Evolutionary conservation across 2,888 invertebrate species (phyloP).

Genomic region (Allygus modestus): DNA sequence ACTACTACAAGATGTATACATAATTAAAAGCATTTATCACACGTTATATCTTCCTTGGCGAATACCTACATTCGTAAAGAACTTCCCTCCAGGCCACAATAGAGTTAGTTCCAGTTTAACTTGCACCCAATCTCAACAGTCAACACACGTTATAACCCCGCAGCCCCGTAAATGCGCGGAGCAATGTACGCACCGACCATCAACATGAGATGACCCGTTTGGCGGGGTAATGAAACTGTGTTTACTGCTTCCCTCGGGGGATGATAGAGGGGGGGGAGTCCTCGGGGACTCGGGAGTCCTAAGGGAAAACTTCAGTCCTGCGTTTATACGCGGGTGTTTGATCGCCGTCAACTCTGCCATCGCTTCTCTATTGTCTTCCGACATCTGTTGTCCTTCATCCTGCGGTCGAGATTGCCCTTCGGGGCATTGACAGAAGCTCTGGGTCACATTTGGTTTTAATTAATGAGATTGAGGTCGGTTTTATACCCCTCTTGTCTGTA

Average conservation of each 20-base stretch:
- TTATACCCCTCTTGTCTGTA: not conserved
- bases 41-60: too few species aligned
- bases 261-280: not conserved
- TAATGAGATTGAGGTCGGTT: not conserved
- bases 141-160: too few species aligned
- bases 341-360: not conserved
- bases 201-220: constrained; percentile 13
- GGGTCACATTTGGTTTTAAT: constrained; percentile 19
- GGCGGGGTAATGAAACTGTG: constrained; percentile 25
- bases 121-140: too few species aligned
- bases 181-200: not conserved
- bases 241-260: constrained; percentile 21
- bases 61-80: too few species aligned
- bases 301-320: not conserved
- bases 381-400: constrained; percentile 30
- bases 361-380: not conserved
- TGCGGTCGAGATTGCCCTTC: not conserved
- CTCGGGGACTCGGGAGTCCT: not conserved
- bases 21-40: too few species aligned
- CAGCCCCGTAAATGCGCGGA: not conserved
- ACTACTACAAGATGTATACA: too few species aligned
- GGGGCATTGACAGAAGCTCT: constrained; percentile 17
- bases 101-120: too few species aligned
- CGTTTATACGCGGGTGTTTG: constrained; percentile 3
- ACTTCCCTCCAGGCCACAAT: too few species aligned